Percentiles rank a stretch among this genome's conserved stretches.
Conservation (phyloP, 2,888 invertebrate species). For the Tetramorium bicarinatum region DNA sequence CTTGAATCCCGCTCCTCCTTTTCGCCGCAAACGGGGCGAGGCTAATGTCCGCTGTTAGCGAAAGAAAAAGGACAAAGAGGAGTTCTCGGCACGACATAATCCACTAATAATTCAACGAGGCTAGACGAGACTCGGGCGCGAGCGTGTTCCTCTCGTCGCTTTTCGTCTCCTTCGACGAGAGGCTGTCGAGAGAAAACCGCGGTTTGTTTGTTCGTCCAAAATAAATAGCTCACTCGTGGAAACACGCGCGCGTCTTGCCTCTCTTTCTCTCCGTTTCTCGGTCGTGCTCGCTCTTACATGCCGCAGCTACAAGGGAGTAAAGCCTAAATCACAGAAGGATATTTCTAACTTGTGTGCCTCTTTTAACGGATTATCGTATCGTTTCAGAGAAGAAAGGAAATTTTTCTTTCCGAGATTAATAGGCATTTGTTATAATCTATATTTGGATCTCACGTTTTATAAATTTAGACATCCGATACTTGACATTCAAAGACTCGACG, state of each 20-base stretch:
- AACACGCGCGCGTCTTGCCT: conserved; percentile 53
- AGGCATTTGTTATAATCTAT: too few relatives aligned
- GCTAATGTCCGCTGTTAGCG: conserved; percentile 57
- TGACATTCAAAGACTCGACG: background rate
- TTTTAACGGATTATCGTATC: background rate
- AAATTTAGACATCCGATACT: background rate
- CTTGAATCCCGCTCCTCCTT: background rate
- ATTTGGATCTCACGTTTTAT: background rate
- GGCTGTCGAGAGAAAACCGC: conserved; percentile 71
- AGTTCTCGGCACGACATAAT: conserved; percentile 71
- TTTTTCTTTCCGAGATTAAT: background rate
- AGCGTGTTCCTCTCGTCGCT: background rate
- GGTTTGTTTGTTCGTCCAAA: conserved; percentile 79
- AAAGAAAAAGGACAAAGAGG: conserved; percentile 53
- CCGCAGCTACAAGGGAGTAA: background rate
- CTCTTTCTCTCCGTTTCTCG: background rate
- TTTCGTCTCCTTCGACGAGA: conserved; percentile 34
- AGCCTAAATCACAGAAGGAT: conserved; percentile 31
- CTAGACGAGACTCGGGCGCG: conserved; percentile 30
- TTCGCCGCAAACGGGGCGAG: conserved; percentile 47
- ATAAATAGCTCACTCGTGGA: conserved; percentile 75
- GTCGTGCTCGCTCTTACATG: background rate
- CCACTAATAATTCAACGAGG: conserved; percentile 76
- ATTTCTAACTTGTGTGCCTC: conserved; percentile 30
- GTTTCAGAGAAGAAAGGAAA: background rate